Evolutionary conservation across 2,888 invertebrate species (phyloP).

Genomic region (Meteorus cinctellus): DNA sequence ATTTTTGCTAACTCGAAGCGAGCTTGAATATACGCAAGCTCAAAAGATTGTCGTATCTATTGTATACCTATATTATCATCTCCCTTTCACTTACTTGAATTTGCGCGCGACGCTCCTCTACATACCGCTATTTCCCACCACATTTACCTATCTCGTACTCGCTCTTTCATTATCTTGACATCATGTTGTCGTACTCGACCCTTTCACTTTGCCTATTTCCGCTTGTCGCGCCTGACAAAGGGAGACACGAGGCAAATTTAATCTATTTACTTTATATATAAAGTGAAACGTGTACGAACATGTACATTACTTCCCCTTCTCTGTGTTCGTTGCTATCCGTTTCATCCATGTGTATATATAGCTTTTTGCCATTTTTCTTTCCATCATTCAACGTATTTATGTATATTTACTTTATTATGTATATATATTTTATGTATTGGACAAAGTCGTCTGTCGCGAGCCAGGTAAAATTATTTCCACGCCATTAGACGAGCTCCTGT

Average conservation of each 20-base stretch:
- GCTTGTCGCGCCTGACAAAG: conserved; percentile 56
- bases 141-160: background rate
- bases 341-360: conserved; percentile 23
- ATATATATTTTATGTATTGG: conserved; percentile 12
- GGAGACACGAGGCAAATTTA: conserved; percentile 62
- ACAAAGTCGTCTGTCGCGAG: conserved; percentile 37
- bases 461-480: conserved; percentile 64
- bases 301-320: conserved; percentile 24
- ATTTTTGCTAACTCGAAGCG: conserved; percentile 40
- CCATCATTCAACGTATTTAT: background rate
- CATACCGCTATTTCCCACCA: background rate
- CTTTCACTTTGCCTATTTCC: conserved; percentile 50
- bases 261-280: conserved; percentile 62
- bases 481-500: conserved; percentile 69
- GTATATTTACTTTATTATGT: background rate
- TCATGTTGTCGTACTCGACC: conserved; percentile 1
- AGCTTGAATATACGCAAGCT: background rate
- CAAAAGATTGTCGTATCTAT: background rate
- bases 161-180: background rate
- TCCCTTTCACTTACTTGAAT: conserved; percentile 9
- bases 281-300: conserved; percentile 33
- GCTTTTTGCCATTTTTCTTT: conserved; percentile 17
- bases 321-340: conserved; percentile 24
- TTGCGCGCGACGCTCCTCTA: background rate
- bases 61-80: background rate